Evolutionary conservation across 2,113 vertebrate genomes (phyloP).

Genomic region (Excalfactoria chinensis): DNA sequence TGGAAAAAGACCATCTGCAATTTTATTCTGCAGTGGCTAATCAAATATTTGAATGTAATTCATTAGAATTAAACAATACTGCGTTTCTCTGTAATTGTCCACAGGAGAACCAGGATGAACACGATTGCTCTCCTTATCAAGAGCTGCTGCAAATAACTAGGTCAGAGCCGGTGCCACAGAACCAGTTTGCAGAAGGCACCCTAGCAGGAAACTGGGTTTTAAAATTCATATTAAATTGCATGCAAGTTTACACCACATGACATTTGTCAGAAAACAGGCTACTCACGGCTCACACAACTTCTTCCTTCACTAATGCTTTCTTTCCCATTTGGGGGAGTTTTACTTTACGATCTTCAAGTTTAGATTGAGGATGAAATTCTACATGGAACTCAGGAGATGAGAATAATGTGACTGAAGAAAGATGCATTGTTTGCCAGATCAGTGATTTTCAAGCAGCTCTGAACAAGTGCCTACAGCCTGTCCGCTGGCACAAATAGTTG

Average conservation of each 20-base stretch:
- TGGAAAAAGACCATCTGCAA: not conserved
- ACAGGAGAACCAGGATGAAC: not conserved
- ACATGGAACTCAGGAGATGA: not conserved
- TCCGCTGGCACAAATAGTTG: not conserved
- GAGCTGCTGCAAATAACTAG: not conserved
- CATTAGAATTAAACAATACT: not conserved
- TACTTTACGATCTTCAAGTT: not conserved
- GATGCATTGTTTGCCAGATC: not conserved
- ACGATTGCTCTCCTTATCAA: not conserved
- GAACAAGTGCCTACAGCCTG: not conserved
- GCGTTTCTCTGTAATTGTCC: not conserved
- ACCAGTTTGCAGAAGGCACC: not conserved
- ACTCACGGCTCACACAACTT: not conserved
- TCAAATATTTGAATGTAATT: not conserved
- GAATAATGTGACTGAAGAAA: not conserved
- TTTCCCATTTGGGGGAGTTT: not conserved
- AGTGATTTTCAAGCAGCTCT: not conserved
- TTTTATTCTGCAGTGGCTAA: not conserved
- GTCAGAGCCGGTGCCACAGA: not conserved
- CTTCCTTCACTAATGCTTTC: not conserved
- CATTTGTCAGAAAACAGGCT: not conserved
- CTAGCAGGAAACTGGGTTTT: not conserved
- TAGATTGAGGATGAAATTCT: not conserved
- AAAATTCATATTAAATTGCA: not conserved
- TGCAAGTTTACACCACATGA: not conserved